Base-by-base conservation (phyloP, 2,888 invertebrate genomes). In the Abrostola triplasia region DNA sequence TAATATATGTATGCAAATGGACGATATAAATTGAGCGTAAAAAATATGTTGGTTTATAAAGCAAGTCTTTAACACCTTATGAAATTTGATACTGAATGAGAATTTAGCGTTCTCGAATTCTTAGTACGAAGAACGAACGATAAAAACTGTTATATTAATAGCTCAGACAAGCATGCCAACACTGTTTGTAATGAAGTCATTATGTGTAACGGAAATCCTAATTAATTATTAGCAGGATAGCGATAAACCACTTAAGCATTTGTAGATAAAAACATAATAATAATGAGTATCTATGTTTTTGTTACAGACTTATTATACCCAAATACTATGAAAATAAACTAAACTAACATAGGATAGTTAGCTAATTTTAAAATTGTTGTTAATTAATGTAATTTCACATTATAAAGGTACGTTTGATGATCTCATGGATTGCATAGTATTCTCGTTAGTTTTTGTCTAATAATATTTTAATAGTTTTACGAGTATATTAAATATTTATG, bases 1-100 rank as follows among this genome's bases (percentile, higher is more conserved):
- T 79, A 79, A 79, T 81, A 80, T 72, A 73, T 53, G 64, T 81
- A 88, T 86, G 83, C 81, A 84, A 87, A 88, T 87, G 66, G 73
- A 78, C 73, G 72, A 61, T 73, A 86, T 87, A 87, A 81, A 81
- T 81, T 82, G 53, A 52, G 67, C 42, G 48, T 50, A 52, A 74
- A 59, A 76, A 59, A 54, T 60, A 67, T 78, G 81, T 79, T 80
- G 81, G 79, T 73, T 54, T 80, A 75, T 84, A 74, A 81, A 78
- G 66, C 78, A 70, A 65, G 70, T 79, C 76, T 77, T 83, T 86
- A 84, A 82, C 88, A 86, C 88, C 81, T 87, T 73, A 60, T 64
- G 87, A 82, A 87, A 89, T 83, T 64, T 77, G 85, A 90, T 86
- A 84, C 75, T 54, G 53, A 60, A 64, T 67, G 58, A 71, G 64